These are phyloP conservation scores for Drosophila sturtevanti DNA, from an alignment of 1,140 invertebrate species.

Conservation along the genomic window DNA sequence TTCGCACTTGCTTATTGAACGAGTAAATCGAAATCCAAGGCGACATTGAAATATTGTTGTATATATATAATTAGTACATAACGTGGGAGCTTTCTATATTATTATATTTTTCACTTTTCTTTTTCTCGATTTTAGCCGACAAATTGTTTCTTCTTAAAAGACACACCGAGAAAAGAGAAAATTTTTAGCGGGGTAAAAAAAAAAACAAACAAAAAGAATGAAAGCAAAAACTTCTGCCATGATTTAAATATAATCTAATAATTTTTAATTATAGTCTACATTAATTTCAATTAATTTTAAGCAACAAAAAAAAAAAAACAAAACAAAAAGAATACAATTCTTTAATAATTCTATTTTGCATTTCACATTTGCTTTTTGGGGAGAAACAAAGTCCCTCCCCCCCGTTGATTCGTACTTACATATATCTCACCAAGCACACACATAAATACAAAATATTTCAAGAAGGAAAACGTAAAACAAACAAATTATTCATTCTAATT, in stretches of 20 bases:
- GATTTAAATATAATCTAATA: conserved; percentile 2
- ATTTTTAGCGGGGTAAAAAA: neutral
- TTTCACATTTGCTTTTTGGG: conserved; percentile 16
- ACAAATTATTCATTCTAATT: conserved; percentile 15
- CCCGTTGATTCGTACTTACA: conserved; percentile 1
- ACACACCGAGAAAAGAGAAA: neutral
- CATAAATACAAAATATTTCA: neutral
- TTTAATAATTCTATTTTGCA: conserved; percentile 19
- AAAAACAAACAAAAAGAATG: neutral
- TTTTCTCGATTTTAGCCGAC: neutral
- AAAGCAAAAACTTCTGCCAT: neutral
- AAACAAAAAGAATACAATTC: conserved; percentile 15
- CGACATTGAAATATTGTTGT: conserved; percentile 2
- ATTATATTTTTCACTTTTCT: neutral
- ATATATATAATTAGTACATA: conserved; percentile 2
- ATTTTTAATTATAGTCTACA: conserved; percentile 3
- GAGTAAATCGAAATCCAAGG: conserved; percentile 40
- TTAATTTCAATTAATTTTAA: conserved; percentile 5
- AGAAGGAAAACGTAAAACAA: neutral
- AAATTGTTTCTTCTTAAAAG: conserved; percentile 2
- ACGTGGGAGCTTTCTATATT: conserved; percentile 6
- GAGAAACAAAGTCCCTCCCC: neutral
- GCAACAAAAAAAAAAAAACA: neutral
- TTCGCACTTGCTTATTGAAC: conserved; percentile 88
- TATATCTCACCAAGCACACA: neutral